Conservation (phyloP, 2,888 invertebrate species). For the Epirrita christyi region DNA sequence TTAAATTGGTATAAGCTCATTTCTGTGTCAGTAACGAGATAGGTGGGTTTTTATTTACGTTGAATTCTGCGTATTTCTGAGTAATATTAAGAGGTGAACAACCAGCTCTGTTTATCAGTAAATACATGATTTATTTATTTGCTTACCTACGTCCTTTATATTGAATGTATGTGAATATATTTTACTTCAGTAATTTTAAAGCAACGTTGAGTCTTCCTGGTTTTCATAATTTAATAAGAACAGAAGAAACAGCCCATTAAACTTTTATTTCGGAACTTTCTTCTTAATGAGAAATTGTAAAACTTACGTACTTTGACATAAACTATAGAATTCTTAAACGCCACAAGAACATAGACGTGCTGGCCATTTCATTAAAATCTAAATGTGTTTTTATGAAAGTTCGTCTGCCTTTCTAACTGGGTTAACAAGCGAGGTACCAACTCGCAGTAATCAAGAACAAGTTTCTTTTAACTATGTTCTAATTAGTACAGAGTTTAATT, state of each 20-base stretch:
- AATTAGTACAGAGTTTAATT: constrained; percentile 37
- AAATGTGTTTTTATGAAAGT: constrained; percentile 28
- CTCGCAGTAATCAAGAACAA: constrained; percentile 56
- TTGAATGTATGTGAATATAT: no score
- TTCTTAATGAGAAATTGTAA: neutral
- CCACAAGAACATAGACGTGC: neutral
- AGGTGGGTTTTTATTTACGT: constrained; percentile 23
- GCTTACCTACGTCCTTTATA: neutral
- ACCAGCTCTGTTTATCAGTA: neutral
- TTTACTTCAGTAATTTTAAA: neutral
- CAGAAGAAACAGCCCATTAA: no score
- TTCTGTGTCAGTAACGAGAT: constrained; percentile 26
- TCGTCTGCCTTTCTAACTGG: constrained; percentile 53
- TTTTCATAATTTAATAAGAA: no score
- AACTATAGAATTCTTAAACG: neutral
- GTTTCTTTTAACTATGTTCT: constrained; percentile 47
- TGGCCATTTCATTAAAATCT: constrained; percentile 27
- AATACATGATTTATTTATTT: neutral
- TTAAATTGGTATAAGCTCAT: constrained; percentile 31
- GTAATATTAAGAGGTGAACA: constrained; percentile 10
- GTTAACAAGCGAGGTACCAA: constrained; percentile 57
- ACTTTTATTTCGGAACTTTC: no score
- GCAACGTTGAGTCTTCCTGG: no score
- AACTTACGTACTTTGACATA: neutral
- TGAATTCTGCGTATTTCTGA: constrained; percentile 6